Evolutionary conservation across 2,888 invertebrate genomes (phyloP).

Genomic region (Amorpha juglandis): DNA sequence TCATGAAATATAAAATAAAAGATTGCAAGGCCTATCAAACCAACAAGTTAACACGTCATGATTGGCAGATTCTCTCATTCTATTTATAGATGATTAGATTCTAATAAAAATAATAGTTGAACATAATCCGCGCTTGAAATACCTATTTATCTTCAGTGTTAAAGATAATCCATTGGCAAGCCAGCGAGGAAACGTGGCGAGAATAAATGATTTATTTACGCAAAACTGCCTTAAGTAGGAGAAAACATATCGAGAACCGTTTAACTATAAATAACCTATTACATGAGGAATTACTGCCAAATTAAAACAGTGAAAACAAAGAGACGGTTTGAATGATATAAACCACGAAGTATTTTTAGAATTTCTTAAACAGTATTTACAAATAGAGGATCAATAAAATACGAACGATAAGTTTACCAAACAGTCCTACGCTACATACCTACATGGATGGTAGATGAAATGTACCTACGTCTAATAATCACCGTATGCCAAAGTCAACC

Average conservation of each 20-base stretch:
- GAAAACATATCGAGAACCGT: neutral
- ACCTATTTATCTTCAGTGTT: neutral
- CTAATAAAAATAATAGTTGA: neutral
- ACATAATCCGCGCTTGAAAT: neutral
- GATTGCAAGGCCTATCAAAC: neutral
- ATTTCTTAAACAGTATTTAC: too few species aligned
- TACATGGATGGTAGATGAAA: too few species aligned
- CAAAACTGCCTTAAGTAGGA: slow-evolving; percentile 6
- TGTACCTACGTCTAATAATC: too few species aligned
- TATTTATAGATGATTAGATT: neutral
- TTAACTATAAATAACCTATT: neutral
- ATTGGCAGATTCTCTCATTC: neutral
- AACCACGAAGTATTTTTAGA: too few species aligned
- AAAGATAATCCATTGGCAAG: slow-evolving; percentile 12
- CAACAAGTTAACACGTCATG: neutral
- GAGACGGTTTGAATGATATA: neutral
- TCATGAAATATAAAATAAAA: neutral
- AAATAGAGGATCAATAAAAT: too few species aligned
- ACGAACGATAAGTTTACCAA: too few species aligned
- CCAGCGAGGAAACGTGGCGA: neutral
- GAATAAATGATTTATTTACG: slow-evolving; percentile 18
- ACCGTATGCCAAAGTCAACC: too few species aligned
- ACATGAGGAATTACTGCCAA: neutral
- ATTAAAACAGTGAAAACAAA: neutral
- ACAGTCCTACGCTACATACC: too few species aligned